Evolutionary conservation across 2,113 vertebrate species (phyloP).

Genomic region (Epinephelus cyanopodus): DNA sequence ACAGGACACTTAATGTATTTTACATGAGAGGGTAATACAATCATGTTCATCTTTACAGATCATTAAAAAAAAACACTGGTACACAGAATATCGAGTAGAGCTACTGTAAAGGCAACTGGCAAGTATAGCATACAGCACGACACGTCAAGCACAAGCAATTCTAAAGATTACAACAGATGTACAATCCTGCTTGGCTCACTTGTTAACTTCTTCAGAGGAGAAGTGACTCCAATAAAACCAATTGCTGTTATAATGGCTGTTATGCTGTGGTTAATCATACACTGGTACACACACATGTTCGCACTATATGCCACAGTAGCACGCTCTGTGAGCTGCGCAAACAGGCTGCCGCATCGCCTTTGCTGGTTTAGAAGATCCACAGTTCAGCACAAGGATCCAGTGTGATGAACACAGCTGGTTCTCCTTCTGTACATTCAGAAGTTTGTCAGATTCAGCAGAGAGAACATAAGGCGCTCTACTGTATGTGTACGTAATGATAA

Average conservation of each 20-base stretch:
- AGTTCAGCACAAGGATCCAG: conserved; percentile 29
- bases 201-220: conserved; percentile 8
- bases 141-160: conserved; percentile 53
- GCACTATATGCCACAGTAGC: conserved; percentile 9
- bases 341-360: conserved; percentile 26
- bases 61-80: conserved; percentile 48
- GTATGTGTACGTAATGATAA: neutral
- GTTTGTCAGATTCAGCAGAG: conserved; percentile 13
- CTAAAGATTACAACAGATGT: conserved; percentile 41
- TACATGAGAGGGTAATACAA: conserved; percentile 56
- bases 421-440: conserved; percentile 58
- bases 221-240: conserved; percentile 25
- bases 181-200: conserved; percentile 54
- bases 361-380: conserved; percentile 46
- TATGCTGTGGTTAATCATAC: conserved; percentile 42
- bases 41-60: conserved; percentile 54
- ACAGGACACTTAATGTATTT: conserved; percentile 41
- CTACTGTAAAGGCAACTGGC: conserved; percentile 61
- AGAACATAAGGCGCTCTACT: neutral
- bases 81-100: conserved; percentile 47
- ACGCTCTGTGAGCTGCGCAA: conserved; percentile 30
- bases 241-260: conserved; percentile 10
- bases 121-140: conserved; percentile 46
- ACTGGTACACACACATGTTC: neutral
- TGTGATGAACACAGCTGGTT: conserved; percentile 30